Evolutionary conservation across 2,888 invertebrate genomes (phyloP), one percentile per base, ranked within the genome.

Genomic region (Pyralis farinalis): DNA sequence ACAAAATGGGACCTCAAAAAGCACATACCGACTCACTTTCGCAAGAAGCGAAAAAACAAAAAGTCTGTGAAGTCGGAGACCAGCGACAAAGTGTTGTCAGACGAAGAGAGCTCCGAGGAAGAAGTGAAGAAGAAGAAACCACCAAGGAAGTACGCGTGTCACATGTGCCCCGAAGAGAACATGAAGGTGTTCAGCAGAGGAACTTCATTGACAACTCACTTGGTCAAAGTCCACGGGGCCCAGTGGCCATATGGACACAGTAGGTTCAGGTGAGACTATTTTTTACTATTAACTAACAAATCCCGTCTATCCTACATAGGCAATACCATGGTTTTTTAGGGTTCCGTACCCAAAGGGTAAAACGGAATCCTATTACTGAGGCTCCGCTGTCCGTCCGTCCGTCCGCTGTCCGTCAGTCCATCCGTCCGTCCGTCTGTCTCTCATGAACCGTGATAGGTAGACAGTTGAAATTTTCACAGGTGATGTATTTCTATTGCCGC

Each of bases 161-260:
- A 96, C 53, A 91, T 94, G 63, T 96, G 96, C 58, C 92, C 94
- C 0, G 90, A 91, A 49, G 74, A 76, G 20, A 41, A 60, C 0
- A 65, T 55, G 47, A 82, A 77, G 43, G 83, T 91, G 37, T 96
- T 93, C 56, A 88, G 90, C 1, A 84, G 92, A 42, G 95, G 95
- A 1, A 85, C 90, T 7, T 72, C 90, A 7, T 72, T 96, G 8
- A 95, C 96, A 0, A 90, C 89, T 22, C 96, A 96, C 76, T 73
- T 96, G 44, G 93, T 93, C 12, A 92, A 92, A 38, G 82, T 89
- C 0, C 96, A 96, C 55, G 92, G 93, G 10, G 92, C 93, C 1
- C 93, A 92, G 58, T 91, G 94, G 90, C 93, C 95, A 0, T 92
- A 92, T 9, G 96, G 95, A 1, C 94, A 95, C 61, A 93, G 93